Base-by-base conservation (phyloP, 2,797 vertebrate genomes). In the Acrossocheilus wenchowensis region DNA sequence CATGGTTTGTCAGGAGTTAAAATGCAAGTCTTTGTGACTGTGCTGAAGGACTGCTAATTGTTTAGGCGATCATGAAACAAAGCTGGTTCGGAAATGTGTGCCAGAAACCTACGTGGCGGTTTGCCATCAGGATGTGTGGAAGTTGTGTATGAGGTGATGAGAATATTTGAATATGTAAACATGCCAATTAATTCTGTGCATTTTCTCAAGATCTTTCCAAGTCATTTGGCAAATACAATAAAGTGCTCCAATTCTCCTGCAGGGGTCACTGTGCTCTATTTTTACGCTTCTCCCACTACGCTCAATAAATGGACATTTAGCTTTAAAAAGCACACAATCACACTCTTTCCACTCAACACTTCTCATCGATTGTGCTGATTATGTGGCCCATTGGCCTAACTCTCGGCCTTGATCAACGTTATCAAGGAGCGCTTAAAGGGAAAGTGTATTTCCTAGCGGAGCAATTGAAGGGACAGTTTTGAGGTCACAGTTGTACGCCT, bases 361-460 rank as follows among this genome's bases (percentile, higher is more conserved):
- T 83, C 79, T 66, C 17, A 62, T 89, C 79, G 88, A 92, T 92
- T 91, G 89, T 72, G 48, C 83, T 87, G 83, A 91, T 93, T 90
- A 92, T 90, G 92, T 82, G 89, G 89, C 87, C 91, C 91, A 90
- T 84, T 92, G 89, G 89, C 92, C 90, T 89, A 79, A 78, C 87
- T 87, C 75, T 78, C 78, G 39, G 41, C 64, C 85, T 83, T 71
- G 81, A 88, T 85, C 83, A 87, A 90, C 82, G 71, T 62, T 73
- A 86, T 89, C 79, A 85, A 86, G 82, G 66, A 82, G 78, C 43
- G 21, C 64, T 87, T 88, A 80, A 77, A 85, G 74, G 50, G 52
- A 85, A 79, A 86, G 52, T 64, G 30, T 82, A 71, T 86, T 89
- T 83, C 52, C 73, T 57, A 68, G 52, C 30, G 6, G 75, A 83